Percentiles rank a stretch among this genome's conserved stretches.
Evolutionary conservation across 1,140 invertebrate genomes (phyloP).

Genomic region (Drosophila paulistorum): DNA sequence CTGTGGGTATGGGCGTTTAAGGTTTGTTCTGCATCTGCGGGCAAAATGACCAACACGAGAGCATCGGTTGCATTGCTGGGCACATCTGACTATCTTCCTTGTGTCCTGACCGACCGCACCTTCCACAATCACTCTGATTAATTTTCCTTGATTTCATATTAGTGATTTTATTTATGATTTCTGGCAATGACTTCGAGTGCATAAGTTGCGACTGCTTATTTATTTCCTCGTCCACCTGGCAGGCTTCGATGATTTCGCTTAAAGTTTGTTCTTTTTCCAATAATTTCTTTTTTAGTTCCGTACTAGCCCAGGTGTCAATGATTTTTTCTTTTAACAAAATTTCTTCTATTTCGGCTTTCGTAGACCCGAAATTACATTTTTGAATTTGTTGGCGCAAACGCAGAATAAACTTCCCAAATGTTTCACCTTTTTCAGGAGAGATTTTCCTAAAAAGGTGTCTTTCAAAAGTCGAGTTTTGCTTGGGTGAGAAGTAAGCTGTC

Average conservation of each 20-base stretch:
- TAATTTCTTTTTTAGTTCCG: constrained; percentile 18
- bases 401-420: constrained; percentile 2
- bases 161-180: constrained; percentile 5
- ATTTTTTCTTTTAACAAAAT: not conserved
- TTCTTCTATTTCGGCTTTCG: not conserved
- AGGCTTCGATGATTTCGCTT: constrained; percentile 8
- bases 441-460: not conserved
- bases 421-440: not conserved
- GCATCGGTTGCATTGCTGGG: constrained; percentile 18
- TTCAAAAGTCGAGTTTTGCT: not conserved
- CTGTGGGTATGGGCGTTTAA: constrained; percentile 4
- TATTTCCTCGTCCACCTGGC: constrained; percentile 16
- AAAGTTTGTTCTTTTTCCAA: constrained; percentile 14
- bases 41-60: constrained; percentile 14
- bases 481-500: not conserved
- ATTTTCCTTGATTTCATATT: not conserved
- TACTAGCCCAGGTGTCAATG: not conserved
- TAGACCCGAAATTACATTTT: constrained; percentile 2
- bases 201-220: constrained; percentile 1
- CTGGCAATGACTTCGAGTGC: not conserved
- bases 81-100: constrained; percentile 8
- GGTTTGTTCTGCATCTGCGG: constrained; percentile 1
- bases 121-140: not conserved
- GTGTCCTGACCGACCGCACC: constrained; percentile 9
- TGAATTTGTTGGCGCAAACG: not conserved